Evolutionary conservation across 2,113 vertebrate genomes (phyloP), one percentile per base, ranked within the genome.

Genomic region (Tupaia chinensis): DNA sequence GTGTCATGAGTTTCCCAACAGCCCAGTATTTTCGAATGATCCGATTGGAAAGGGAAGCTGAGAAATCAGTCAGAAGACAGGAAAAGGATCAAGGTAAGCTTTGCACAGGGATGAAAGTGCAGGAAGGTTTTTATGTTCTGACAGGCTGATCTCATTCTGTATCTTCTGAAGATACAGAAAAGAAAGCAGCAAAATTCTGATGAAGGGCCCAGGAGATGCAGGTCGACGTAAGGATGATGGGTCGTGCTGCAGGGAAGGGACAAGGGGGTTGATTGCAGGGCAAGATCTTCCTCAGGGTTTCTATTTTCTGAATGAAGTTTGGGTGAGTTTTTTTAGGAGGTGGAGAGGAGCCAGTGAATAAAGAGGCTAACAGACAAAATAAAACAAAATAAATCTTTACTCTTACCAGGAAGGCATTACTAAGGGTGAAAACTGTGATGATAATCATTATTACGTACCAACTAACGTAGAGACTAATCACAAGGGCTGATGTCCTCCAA

Each of bases 191-290:
- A 27, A 58, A 9, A 0, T 12, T 27, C 12, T 7, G 7, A 12
- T 7, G 9, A 85, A 73, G 1, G 29, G 25, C 22, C 68, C 54
- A 58, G 13, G 25, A 0, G 12, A 11, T 16, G 4, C 2, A 9
- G 6, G 60, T 60, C 22, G n/a, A n/a, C n/a, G 14, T 17, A 5
- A 84, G 16, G 68, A 22, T 0, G 5, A 9, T 14, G 7, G 53
- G 32, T 5, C 12, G 53, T 2, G 29, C 70, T 1, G 0, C 5
- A 1, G 32, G 9, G 7, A 3, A 13, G 79, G 2, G 9, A 6
- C 7, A 13, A 7, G 0, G 0, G 3, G 4, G 5, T 1, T 3
- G 9, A 72, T 34, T 5, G 11, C 3, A 13, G 7, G 63, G 3
- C 3, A 63, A 16, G 32, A 10, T 11, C 3, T n/a, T 34, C 15